Percentiles rank a stretch among this genome's conserved stretches.
Evolutionary conservation across 2,797 vertebrate genomes (phyloP).

Genomic region (Cheracebus regulus): DNA sequence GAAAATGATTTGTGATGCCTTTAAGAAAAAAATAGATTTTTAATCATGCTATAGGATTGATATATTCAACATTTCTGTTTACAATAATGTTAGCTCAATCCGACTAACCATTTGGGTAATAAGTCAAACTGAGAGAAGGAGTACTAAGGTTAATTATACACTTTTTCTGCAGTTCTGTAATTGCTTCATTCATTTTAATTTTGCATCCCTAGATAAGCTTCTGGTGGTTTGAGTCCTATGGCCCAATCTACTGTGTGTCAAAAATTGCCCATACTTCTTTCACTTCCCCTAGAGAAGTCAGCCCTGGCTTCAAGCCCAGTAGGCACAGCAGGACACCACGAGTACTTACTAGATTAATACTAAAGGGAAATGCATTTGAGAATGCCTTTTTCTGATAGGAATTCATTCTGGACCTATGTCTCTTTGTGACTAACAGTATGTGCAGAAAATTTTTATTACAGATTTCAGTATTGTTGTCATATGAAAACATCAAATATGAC

Average conservation of each 20-base stretch:
- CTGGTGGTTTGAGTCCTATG: background rate
- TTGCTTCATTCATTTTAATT: slow-evolving; percentile 59
- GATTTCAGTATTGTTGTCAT: background rate
- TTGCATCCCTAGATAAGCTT: background rate
- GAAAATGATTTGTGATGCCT: background rate
- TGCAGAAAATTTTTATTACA: background rate
- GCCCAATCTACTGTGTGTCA: background rate
- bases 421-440: background rate
- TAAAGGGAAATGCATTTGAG: background rate
- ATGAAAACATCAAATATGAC: background rate
- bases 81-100: slow-evolving; percentile 33
- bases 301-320: background rate
- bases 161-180: slow-evolving; percentile 6
- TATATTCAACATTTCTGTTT: slow-evolving; percentile 13
- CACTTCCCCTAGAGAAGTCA: background rate
- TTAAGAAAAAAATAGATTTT: slow-evolving; percentile 40
- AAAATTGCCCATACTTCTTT: background rate
- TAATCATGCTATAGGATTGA: background rate
- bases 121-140: slow-evolving; percentile 17
- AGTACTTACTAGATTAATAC: background rate
- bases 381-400: background rate
- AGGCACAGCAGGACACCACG: background rate
- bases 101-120: background rate
- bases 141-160: slow-evolving; percentile 7
- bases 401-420: background rate